Conservation (phyloP, 2,888 invertebrate genomes). For the Heterodera filipjevi region DNA sequence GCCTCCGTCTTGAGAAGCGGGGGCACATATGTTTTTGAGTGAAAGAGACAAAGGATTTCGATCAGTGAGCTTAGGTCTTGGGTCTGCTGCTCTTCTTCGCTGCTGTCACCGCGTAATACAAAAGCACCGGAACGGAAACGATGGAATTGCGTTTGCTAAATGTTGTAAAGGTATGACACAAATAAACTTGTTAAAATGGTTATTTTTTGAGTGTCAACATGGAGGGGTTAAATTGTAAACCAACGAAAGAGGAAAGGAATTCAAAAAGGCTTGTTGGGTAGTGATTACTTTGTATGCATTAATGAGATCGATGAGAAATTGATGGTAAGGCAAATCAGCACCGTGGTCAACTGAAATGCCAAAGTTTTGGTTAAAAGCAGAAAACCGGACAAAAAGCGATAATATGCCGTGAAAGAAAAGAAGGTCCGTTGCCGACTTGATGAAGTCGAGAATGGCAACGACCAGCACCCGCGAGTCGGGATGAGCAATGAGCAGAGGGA, state of each 20-base stretch:
- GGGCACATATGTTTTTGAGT: slow-evolving; percentile 40
- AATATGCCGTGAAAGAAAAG: slow-evolving; percentile 30
- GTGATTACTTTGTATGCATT: slow-evolving; percentile 25
- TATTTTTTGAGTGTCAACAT: no score
- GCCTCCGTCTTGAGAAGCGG: slow-evolving; percentile 7
- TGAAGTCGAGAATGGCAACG: slow-evolving; percentile 33
- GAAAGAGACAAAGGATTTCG: slow-evolving; percentile 37
- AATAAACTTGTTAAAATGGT: no score
- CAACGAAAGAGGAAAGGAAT: no score
- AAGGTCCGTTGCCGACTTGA: slow-evolving; percentile 31
- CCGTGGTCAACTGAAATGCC: slow-evolving; percentile 23
- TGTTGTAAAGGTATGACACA: slow-evolving; percentile 61
- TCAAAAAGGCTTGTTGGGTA: no score
- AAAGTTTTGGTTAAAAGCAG: no score
- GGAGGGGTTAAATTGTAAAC: no score
- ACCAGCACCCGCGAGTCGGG: slow-evolving; percentile 35
- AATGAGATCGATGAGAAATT: slow-evolving; percentile 20
- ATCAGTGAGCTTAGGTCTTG: slow-evolving; percentile 35
- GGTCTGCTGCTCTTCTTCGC: slow-evolving; percentile 40
- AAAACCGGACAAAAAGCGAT: no score
- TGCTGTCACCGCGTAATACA: slow-evolving; percentile 8
- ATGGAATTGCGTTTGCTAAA: slow-evolving; percentile 69
- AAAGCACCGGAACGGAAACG: slow-evolving; percentile 37
- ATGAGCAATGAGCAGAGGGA: slow-evolving; percentile 21
- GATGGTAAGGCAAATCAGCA: not conserved